Percentiles rank a stretch among this genome's conserved stretches.
Conservation (phyloP, 2,113 vertebrate species). For the Pseudonaja textilis region DNA sequence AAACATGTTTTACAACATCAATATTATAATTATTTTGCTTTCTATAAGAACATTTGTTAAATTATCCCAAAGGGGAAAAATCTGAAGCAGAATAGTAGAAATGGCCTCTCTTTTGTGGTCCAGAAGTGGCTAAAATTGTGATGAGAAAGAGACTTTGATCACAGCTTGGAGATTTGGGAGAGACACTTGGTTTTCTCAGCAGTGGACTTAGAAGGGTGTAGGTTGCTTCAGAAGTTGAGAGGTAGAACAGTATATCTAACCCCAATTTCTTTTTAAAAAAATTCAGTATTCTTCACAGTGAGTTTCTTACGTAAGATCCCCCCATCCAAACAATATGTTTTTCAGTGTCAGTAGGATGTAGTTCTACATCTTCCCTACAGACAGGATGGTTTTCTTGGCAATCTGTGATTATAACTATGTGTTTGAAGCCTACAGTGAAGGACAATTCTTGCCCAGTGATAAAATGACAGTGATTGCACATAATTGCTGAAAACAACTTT, state of each 20-base stretch:
- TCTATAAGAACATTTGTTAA: background rate
- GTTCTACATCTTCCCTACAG: constrained; percentile 27
- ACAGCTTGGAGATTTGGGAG: background rate
- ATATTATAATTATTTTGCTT: background rate
- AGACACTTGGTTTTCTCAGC: background rate
- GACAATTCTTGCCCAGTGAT: constrained; percentile 62
- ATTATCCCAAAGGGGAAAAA: background rate
- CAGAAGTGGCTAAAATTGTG: too few species aligned
- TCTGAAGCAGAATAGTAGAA: background rate
- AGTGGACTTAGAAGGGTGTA: background rate
- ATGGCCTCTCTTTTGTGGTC: background rate
- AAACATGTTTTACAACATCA: background rate
- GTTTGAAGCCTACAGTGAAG: constrained; percentile 54
- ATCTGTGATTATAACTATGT: constrained; percentile 41
- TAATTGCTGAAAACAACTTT: constrained; percentile 72
- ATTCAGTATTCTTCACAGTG: background rate
- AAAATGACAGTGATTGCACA: constrained; percentile 66
- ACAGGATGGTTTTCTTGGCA: constrained; percentile 60
- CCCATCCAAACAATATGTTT: constrained; percentile 24
- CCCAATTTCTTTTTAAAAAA: background rate
- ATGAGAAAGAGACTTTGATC: background rate
- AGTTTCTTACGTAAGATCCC: background rate
- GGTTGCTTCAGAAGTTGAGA: background rate
- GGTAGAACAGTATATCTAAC: background rate
- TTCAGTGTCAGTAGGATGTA: constrained; percentile 15